Conservation (phyloP, 1,140 invertebrate genomes). For the Megalopta genalis region DNA sequence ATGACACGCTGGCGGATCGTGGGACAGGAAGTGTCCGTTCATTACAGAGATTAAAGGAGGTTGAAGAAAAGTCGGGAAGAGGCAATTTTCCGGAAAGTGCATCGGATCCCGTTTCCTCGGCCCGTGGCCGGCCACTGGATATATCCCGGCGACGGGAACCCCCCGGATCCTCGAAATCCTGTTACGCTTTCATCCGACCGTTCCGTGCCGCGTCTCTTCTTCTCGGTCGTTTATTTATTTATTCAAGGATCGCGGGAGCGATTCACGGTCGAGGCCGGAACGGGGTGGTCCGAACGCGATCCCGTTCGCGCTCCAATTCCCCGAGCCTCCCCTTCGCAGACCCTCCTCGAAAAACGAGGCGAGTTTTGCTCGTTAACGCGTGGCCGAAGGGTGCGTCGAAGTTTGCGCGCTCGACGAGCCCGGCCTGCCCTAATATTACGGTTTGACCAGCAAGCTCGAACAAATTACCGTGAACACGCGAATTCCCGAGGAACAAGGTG, state of each 20-base stretch:
- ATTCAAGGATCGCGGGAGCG: neutral
- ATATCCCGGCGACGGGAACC: too few relatives aligned
- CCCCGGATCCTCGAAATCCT: neutral
- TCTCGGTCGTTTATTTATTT: slow-evolving; percentile 30
- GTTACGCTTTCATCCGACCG: neutral
- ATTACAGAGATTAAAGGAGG: slow-evolving; percentile 24
- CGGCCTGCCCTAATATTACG: slow-evolving; percentile 29
- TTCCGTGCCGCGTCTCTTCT: neutral
- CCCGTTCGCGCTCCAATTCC: slow-evolving; percentile 44
- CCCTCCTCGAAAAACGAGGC: neutral
- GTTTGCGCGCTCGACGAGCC: slow-evolving; percentile 43
- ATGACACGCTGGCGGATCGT: neutral
- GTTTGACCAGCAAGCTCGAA: slow-evolving; percentile 16
- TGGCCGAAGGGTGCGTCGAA: neutral
- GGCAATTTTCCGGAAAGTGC: slow-evolving; percentile 2
- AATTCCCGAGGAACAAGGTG: slow-evolving; percentile 24
- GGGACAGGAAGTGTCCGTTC: neutral
- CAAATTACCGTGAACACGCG: slow-evolving; percentile 27
- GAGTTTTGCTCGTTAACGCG: slow-evolving; percentile 12
- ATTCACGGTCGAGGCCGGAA: slow-evolving; percentile 8
- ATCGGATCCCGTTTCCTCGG: neutral
- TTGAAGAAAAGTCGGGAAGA: too few relatives aligned
- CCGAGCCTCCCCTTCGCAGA: neutral
- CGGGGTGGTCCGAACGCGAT: too few relatives aligned
- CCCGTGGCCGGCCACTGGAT: too few relatives aligned